Conservation (phyloP, 2,888 invertebrate species). For the Drosophila pullipes region DNA sequence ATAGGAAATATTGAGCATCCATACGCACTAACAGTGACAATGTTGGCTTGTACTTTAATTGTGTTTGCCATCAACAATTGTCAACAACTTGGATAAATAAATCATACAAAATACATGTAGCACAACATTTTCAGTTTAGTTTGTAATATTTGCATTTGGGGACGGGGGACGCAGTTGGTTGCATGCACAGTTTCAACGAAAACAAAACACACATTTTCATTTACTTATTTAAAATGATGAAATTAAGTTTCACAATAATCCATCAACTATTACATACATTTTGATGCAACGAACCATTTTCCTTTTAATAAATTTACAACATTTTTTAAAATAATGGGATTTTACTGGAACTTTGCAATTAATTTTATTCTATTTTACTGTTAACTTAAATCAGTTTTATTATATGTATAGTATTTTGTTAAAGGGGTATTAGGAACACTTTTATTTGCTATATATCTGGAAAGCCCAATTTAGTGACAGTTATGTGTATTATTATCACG, state of each 20-base stretch:
- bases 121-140: conserved; percentile 29
- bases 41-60: conserved; percentile 9
- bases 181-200: conserved; percentile 50
- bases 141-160: conserved; percentile 33
- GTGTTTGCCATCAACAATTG: conserved; percentile 19
- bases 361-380: background rate
- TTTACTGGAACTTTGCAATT: background rate
- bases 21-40: conserved; percentile 41
- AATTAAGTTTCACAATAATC: conserved; percentile 22
- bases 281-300: conserved; percentile 21
- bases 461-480: background rate
- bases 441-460: background rate
- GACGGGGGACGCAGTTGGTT: conserved; percentile 43
- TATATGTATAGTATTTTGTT: background rate
- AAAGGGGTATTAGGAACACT: background rate
- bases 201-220: conserved; percentile 40
- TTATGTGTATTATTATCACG: background rate
- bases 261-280: conserved; percentile 21
- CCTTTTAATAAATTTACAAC: background rate
- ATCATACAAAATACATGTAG: conserved; percentile 44
- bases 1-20: conserved; percentile 37
- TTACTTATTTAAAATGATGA: conserved; percentile 16
- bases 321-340: background rate
- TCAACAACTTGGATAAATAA: conserved; percentile 26
- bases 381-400: background rate